Conservation (phyloP, 2,888 invertebrate genomes). For the Cacoxenus indagator region DNA sequence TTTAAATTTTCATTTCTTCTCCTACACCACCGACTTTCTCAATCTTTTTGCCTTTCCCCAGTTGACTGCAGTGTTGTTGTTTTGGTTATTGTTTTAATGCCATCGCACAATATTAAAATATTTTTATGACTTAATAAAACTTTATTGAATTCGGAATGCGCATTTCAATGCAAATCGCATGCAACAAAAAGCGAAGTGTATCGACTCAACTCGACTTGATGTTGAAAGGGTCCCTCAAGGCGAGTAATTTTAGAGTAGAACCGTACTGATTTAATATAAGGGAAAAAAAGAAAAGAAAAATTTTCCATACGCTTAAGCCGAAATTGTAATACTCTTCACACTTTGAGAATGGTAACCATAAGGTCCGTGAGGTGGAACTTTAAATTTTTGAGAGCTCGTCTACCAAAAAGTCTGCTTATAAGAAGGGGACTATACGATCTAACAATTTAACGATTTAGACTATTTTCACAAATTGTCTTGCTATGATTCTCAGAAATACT, state of each 20-base stretch:
- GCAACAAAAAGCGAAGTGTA: conserved; percentile 32
- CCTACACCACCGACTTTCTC: background rate
- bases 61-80: background rate
- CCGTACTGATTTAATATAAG: conserved; percentile 29
- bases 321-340: too few species aligned
- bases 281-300: too few species aligned
- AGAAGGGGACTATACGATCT: too few species aligned
- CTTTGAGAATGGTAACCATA: too few species aligned
- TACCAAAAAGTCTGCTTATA: too few species aligned
- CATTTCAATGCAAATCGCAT: conserved; percentile 57
- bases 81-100: conserved; percentile 23
- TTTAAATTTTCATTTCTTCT: background rate
- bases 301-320: too few species aligned
- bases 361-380: too few species aligned
- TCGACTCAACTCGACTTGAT: background rate
- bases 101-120: conserved; percentile 36
- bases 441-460: too few species aligned
- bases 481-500: too few species aligned
- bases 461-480: too few species aligned
- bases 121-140: conserved; percentile 62
- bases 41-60: background rate
- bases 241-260: conserved; percentile 27
- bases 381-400: too few species aligned
- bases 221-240: conserved; percentile 23
- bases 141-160: conserved; percentile 55